These are phyloP conservation scores for Littorina saxatilis DNA, from an alignment of 1,140 invertebrate genomes.

Conservation along the genomic window DNA sequence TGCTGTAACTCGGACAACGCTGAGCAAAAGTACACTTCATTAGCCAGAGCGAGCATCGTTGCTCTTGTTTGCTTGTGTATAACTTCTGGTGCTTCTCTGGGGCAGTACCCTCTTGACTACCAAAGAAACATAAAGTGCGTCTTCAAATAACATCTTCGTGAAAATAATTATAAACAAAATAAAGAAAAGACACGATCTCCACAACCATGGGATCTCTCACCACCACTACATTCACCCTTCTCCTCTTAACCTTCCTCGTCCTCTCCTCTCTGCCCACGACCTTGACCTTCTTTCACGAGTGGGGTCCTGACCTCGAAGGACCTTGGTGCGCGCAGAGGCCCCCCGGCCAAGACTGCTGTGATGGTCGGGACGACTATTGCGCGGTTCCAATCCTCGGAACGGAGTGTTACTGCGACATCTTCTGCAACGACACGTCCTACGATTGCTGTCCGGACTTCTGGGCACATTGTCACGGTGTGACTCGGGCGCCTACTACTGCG, in stretches of 20 bases:
- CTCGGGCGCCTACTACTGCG: constrained; percentile 18
- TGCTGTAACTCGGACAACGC: no score
- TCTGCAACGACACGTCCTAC: constrained; percentile 84
- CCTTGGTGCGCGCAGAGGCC: constrained; percentile 60
- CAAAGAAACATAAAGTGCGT: no score
- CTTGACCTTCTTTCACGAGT: constrained; percentile 47
- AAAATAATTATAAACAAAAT: no score
- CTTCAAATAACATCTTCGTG: no score
- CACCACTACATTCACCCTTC: no score
- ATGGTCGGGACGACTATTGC: constrained; percentile 84
- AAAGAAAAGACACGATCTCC: not conserved
- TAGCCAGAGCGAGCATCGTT: no score
- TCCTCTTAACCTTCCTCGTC: not conserved
- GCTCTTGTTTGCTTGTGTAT: no score
- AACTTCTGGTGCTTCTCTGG: no score
- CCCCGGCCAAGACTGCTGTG: constrained; percentile 79
- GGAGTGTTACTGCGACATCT: constrained; percentile 94
- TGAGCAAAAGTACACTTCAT: no score
- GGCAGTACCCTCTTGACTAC: no score
- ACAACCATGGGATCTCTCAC: constrained; percentile 1
- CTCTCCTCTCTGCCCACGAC: not conserved
- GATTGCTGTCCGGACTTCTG: constrained; percentile 94
- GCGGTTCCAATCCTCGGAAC: constrained; percentile 85
- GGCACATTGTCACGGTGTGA: constrained; percentile 81
- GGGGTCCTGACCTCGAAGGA: constrained; percentile 57